These are phyloP conservation scores for Centroberyx gerrardi DNA, from an alignment of 2,797 vertebrate genomes.

Conservation along the genomic window DNA sequence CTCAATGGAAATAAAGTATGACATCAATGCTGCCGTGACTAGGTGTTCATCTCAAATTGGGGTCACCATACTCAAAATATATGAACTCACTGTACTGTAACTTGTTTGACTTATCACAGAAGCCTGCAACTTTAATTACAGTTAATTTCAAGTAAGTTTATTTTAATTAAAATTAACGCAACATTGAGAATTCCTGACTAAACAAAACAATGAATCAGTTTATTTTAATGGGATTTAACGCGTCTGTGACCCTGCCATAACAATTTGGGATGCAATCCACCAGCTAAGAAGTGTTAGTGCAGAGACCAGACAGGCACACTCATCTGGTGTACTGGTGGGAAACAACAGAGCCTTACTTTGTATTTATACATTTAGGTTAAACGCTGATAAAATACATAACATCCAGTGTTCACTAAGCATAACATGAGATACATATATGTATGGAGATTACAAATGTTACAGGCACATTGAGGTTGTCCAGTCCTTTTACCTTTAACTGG, in stretches of 20 bases:
- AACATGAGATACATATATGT: neutral
- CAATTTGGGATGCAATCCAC: slow-evolving; percentile 40
- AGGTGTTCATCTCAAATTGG: neutral
- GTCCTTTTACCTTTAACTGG: slow-evolving; percentile 2
- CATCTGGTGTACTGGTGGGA: slow-evolving; percentile 19
- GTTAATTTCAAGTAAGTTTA: slow-evolving; percentile 33
- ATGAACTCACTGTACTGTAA: neutral
- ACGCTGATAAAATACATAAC: slow-evolving; percentile 31
- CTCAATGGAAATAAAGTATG: neutral
- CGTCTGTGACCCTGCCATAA: slow-evolving; percentile 37
- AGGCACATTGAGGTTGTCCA: neutral
- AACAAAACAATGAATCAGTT: too few relatives aligned
- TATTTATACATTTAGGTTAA: slow-evolving; percentile 11
- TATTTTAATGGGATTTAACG: neutral
- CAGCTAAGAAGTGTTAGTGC: slow-evolving; percentile 18
- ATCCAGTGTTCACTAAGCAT: slow-evolving; percentile 16
- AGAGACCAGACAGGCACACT: slow-evolving; percentile 32
- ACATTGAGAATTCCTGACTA: too few relatives aligned
- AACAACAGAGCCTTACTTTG: slow-evolving; percentile 19
- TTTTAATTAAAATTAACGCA: slow-evolving; percentile 37
- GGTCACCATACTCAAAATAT: slow-evolving; percentile 10
- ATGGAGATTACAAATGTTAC: slow-evolving; percentile 14
- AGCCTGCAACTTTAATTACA: slow-evolving; percentile 43
- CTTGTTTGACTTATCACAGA: slow-evolving; percentile 21
- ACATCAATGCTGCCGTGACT: neutral